These are phyloP conservation scores for Drosophila melanogaster DNA, from an alignment of 1,140 invertebrate genomes.

Conservation along the genomic window DNA sequence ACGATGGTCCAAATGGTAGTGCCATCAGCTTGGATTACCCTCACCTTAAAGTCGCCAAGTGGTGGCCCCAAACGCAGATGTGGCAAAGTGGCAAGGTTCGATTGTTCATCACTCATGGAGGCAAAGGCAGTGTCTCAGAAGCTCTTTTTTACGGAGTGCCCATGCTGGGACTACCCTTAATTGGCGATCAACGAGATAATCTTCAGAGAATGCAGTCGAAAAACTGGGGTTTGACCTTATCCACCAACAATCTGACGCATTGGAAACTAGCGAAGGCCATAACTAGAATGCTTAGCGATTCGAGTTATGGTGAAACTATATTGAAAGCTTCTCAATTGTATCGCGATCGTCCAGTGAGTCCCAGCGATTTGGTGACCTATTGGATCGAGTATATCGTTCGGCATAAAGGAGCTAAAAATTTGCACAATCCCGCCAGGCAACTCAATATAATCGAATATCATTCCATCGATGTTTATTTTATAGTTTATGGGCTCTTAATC, in stretches of 20 bases:
- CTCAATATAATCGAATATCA: slow-evolving; percentile 41
- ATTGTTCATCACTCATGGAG: slow-evolving; percentile 90
- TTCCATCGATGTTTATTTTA: slow-evolving; percentile 47
- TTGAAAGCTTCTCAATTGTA: slow-evolving; percentile 51
- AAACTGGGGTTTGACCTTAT: slow-evolving; percentile 84
- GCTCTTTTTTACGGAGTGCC: slow-evolving; percentile 89
- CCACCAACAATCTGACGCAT: slow-evolving; percentile 70
- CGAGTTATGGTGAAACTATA: slow-evolving; percentile 34
- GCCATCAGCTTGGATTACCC: slow-evolving; percentile 20
- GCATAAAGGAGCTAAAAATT: slow-evolving; percentile 83
- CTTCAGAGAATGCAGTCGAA: slow-evolving; percentile 82
- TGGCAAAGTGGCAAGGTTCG: slow-evolving; percentile 87
- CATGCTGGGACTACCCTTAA: slow-evolving; percentile 88
- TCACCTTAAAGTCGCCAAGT: slow-evolving; percentile 88
- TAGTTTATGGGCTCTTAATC: slow-evolving; percentile 26
- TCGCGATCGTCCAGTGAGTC: slow-evolving; percentile 65
- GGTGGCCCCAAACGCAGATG: slow-evolving; percentile 90
- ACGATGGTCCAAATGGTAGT: slow-evolving; percentile 53
- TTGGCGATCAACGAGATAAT: slow-evolving; percentile 87
- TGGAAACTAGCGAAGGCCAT: slow-evolving; percentile 48
- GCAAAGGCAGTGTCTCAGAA: slow-evolving; percentile 89
- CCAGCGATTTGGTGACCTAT: slow-evolving; percentile 47
- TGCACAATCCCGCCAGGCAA: slow-evolving; percentile 65
- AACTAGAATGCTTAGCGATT: slow-evolving; percentile 24
- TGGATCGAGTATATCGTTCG: slow-evolving; percentile 83